Evolutionary conservation across 2,888 invertebrate species (phyloP), one percentile per base, ranked within the genome.

Genomic region (Brenthis ino): DNA sequence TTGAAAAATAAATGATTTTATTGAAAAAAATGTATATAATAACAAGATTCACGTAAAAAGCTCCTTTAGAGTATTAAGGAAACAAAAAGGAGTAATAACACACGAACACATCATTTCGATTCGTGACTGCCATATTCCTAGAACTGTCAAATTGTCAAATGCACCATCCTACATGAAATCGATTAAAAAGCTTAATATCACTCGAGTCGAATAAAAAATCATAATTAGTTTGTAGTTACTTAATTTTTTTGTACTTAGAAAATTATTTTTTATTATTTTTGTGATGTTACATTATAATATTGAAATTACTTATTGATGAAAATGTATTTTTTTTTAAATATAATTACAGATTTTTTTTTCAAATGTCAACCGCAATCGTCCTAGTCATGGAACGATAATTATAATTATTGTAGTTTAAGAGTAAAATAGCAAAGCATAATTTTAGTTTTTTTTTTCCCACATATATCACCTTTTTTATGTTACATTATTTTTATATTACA

Each of bases 161-260:
- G 11, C 37, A 43, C 37, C 37, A 43, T 43, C 37, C 37, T 43
- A 11, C 37, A 43, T 43, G 8, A 43, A 43, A 43, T 43, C 8
- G 37, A 43, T 43, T 43, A 43, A 11, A 11, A 43, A 11, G 8
- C 37, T 43, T 43, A 28, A 37, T 37, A 8, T 1, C 37, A 43
- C 11, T 43, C 11, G 28, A 43, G 11, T 43, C 11, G 37, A 43
- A 11, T 11, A 43, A 43, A 50, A 28, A 11, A 50, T 1, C 12
- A 50, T 28, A 16, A n/a, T 47, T 47, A n/a, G 16, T 53, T 47
- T 24, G 3, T 64, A 56, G 65, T 57, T 57, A 65, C 65, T 65
- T 65, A 65, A 65, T 65, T 48, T 64, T 43, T 57, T 51, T 65
- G 65, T 65, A 65, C 65, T 65, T 65, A 65, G 37, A 24, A 43